Evolutionary conservation across 2,888 invertebrate genomes (phyloP).

Genomic region (Rhodophaea formosa): DNA sequence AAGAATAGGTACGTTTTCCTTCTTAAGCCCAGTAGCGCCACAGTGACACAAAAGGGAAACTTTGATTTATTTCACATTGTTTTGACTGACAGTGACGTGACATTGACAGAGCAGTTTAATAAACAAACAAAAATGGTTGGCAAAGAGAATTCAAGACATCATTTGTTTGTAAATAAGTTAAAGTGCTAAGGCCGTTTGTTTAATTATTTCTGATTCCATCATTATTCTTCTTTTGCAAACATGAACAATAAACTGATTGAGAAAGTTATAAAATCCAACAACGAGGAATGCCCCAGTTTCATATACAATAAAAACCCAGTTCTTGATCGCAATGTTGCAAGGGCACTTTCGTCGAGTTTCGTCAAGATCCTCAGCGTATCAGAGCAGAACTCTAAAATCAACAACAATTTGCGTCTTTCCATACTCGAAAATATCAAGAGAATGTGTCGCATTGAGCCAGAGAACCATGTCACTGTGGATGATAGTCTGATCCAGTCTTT

Average conservation of each 20-base stretch:
- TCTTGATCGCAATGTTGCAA: conserved; percentile 58
- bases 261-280: conserved; percentile 55
- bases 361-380: conserved; percentile 57
- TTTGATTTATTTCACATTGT: no score
- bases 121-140: no score
- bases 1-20: no score
- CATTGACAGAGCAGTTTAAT: no score
- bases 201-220: no score
- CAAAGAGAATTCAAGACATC: no score
- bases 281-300: conserved; percentile 50
- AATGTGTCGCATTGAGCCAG: conserved; percentile 53
- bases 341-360: conserved; percentile 59
- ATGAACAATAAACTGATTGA: conserved; percentile 63
- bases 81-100: no score
- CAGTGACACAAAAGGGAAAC: no score
- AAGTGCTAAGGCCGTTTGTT: no score
- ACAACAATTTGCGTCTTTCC: conserved; percentile 51
- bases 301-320: conserved; percentile 60
- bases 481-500: conserved; percentile 48
- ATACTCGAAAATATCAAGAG: conserved; percentile 60
- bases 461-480: conserved; percentile 51
- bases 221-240: conserved; percentile 15
- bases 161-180: no score
- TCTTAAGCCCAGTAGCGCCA: no score
- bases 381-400: conserved; percentile 46